A percentile compares a stretch with the other conserved stretches of the same genome.
phyloP scores from a whole-genome alignment of 2,797 vertebrate genomes.

The Oophaga sylvatica region DNA sequence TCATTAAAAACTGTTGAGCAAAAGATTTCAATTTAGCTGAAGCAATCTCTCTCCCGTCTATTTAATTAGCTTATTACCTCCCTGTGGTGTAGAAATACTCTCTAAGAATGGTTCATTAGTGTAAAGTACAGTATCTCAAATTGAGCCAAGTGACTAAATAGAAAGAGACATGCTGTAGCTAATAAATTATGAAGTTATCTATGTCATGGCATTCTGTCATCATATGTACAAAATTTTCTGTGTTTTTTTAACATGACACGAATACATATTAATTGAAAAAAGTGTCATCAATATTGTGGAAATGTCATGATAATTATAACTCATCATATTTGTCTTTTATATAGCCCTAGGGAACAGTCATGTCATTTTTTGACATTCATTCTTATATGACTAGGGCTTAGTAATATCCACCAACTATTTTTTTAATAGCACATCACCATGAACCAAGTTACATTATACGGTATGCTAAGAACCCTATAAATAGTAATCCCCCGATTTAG shows the following conservation, averaged over 20 bases:
- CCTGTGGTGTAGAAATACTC: not conserved
- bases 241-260: not conserved
- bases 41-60: not conserved
- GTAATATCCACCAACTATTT: not conserved
- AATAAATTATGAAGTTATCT: conserved; percentile 4
- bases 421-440: not conserved
- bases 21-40: not conserved
- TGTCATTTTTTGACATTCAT: not conserved
- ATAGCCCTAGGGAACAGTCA: not conserved
- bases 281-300: not conserved
- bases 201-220: not conserved
- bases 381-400: not conserved
- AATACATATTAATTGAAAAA: conserved; percentile 17
- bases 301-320: conserved; percentile 44
- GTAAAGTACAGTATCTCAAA: not conserved
- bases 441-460: not conserved
- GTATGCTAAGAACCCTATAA: not conserved
- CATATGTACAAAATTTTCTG: not conserved
- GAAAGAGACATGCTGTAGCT: conserved; percentile 11
- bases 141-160: not conserved
- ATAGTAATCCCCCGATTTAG: not conserved
- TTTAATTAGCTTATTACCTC: conserved; percentile 9
- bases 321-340: not conserved
- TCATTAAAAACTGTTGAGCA: not conserved
- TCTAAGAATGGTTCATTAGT: conserved; percentile 20